Base-by-base conservation (phyloP, 2,113 vertebrate species). In the Sisor rabdophorus region DNA sequence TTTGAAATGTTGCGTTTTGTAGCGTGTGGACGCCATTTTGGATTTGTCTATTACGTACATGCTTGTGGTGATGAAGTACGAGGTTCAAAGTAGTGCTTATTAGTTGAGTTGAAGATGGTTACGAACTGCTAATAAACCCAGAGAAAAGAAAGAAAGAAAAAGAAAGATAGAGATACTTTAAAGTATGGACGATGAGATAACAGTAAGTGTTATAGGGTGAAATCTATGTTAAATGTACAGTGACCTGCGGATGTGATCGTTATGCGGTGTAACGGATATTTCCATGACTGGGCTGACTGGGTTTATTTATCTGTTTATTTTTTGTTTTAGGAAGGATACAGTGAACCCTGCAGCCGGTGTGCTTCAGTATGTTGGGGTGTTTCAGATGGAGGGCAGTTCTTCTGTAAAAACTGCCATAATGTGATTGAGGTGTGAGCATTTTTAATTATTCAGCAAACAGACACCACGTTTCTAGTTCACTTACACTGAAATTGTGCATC, bases 321-420 rank as follows among this genome's bases (percentile, higher is more conserved):
- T 60, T 5, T 78, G 0, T 16, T 3, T 40, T 61, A 98, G 96
- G 89, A 83, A 4, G 91, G 88, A 15, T 96, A 92, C 88, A 86
- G 71, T 15, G 92, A 94, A 47, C 87, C 92, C 7, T 98, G 97
- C 54, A 81, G 73, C 0, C 92, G 91, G n/a, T 99, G 96, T 48
- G 89, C 88, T 0, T 92, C 88, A 0, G 91, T 98, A 63, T 87
- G 92, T 50, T 99, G 96, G 97, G 95, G 93, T 0, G 61, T 98
- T 40, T 93, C 95, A 1, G 95, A 97, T 0, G 95, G 94, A 85
- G 92, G 93, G 53, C 89, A 88, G 28, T 98, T 93, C 86, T 99
- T 93, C 76, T 99, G 97, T 77, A 93, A 83, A 67, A 92, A 91
- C 80, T 99, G 97, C 36, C 96, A 96, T 89, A 95, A 92, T 40